Base-by-base conservation (phyloP, 2,888 invertebrate species). In the Epinotia brunnichana region DNA sequence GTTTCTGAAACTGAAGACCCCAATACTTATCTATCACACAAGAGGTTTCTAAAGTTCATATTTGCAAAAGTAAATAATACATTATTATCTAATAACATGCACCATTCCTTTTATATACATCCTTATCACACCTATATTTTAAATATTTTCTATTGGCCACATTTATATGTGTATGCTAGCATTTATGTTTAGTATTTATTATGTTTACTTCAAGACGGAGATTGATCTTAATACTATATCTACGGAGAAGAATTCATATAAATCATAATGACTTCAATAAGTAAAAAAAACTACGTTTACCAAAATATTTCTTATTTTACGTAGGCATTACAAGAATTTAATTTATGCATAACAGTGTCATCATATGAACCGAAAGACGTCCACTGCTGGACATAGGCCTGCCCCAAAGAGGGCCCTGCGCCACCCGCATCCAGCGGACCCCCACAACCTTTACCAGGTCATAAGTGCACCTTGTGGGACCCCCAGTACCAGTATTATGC, bases 61-160 rank as follows among this genome's bases (percentile, higher is more conserved):
- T 64, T 54, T 64, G 64, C 53, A 64, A 17, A 53, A 64, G 64
- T 64, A 53, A 64, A 64, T 39, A 64, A 64, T 39, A 54, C 29
- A 24, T 17, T 54, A 64, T 54, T 35, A 64, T 64, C 39, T 35
- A 63, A 35, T 0, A 48, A 48, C 66, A 71, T 71, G 66, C 71
- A 60, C 15, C 59, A 53, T 41, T 64, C 17, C 19, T 59, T 54
- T n/a, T 70, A 64, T 64, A 11, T 64, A 70, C 64, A 59, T 2
- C 44, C 15, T 13, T 51, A 21, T 19, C 70, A 56, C 21, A 17
- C 53, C 54, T 54, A 61, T 60, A 66, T 67, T 44, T 69, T 61
- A 44, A 44, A 61, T 60, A 66, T 67, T 44, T 69, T 61, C 72
- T 72, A 72, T 68, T 72, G 72, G 72, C 72, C 72, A 72, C n/a